Evolutionary conservation across 2,888 invertebrate species (phyloP).

Genomic region (Brenthis daphne): DNA sequence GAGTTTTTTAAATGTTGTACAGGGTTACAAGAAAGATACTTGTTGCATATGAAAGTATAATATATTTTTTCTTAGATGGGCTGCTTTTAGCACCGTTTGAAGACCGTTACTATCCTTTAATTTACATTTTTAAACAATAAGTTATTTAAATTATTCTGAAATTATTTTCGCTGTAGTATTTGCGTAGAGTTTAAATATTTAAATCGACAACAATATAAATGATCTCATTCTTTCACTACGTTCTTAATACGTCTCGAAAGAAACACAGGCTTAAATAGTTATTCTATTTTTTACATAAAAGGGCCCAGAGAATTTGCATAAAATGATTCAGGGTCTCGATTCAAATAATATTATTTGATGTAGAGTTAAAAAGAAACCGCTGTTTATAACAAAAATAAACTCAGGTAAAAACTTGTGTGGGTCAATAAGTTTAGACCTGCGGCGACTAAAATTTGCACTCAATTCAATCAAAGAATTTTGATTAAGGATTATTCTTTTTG

Average conservation of each 20-base stretch:
- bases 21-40: no score
- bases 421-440: conserved; percentile 57
- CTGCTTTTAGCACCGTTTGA: background rate
- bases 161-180: background rate
- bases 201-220: background rate
- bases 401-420: conserved; percentile 68
- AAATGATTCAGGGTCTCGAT: conserved; percentile 46
- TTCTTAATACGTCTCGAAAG: background rate
- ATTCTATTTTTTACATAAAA: conserved; percentile 3
- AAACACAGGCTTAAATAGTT: background rate
- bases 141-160: background rate
- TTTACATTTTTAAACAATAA: conserved; percentile 3
- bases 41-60: no score
- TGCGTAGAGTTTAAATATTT: background rate
- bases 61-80: background rate
- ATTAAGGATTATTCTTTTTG: conserved; percentile 46
- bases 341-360: conserved; percentile 44
- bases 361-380: conserved; percentile 47
- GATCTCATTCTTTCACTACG: background rate
- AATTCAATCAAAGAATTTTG: conserved; percentile 58
- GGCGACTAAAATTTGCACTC: conserved; percentile 62
- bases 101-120: background rate
- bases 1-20: no score
- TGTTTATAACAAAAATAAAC: conserved; percentile 69
- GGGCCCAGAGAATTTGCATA: conserved; percentile 14